Evolutionary conservation across 2,797 vertebrate species (phyloP), one percentile per base, ranked within the genome.

Genomic region (Mastacembelus armatus): DNA sequence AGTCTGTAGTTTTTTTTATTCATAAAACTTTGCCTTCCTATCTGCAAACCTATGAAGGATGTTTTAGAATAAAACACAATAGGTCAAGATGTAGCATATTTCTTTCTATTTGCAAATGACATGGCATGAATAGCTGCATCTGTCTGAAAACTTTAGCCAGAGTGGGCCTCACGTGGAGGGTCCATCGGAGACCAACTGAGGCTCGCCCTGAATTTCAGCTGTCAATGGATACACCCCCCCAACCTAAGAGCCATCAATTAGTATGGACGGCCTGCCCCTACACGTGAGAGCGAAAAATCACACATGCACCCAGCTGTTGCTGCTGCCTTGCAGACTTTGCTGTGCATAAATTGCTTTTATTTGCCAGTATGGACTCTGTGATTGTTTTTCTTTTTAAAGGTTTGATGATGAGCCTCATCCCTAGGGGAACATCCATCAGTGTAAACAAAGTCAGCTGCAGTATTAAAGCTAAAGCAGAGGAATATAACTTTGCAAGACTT

Each of bases 201-300:
- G 67, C 77, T 85, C 40, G 66, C 51, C 47, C 78, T 59, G 50
- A 65, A 43, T 49, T 74, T 71, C 77, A 77, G 66, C 78, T 81
- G 80, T 78, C 71, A 66, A 4, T 58, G 38, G 45, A 54, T 30
- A n/a, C 65, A 56, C 59, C 26, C 30, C 65, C 40, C 69, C 67
- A 38, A 78, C 60, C 48, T 45, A 19, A 66, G 50, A 74, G 57
- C 54, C 64, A 73, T 38, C 33, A 43, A 52, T 66, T 47, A 33
- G 47, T 24, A 63, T 26, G 55, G 69, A 75, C 21, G 18, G 19
- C 55, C 80, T 43, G 29, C 81, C 80, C 57, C 18, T 0, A 75
- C 85, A 88, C 73, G 77, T 87, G 86, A 88, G 71, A 32, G 55
- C n/a, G n/a, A n/a, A 21, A 49, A 36, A 45, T 70, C 60, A 45